These are phyloP conservation scores for Odocoileus hemionus DNA, from an alignment of 2,113 vertebrate genomes.

Conservation along the genomic window DNA sequence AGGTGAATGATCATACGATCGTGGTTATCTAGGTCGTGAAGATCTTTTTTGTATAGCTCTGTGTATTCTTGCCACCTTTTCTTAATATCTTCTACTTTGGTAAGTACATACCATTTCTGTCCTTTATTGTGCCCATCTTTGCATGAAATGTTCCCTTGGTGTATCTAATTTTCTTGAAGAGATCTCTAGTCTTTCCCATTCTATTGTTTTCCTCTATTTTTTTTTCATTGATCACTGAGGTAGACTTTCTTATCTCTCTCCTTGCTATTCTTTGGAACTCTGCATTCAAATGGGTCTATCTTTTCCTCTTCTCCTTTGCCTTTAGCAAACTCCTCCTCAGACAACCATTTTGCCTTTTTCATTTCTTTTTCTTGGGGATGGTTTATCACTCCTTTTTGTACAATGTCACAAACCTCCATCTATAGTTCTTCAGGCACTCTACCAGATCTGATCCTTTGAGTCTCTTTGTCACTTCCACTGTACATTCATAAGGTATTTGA, in stretches of 20 bases:
- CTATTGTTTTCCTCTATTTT: not conserved
- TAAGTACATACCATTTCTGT: not conserved
- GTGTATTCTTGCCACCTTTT: not conserved
- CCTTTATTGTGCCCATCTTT: not conserved
- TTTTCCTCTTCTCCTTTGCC: not conserved
- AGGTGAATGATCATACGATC: not conserved
- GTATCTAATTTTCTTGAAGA: not conserved
- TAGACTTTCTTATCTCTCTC: not conserved
- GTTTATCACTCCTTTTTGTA: not conserved
- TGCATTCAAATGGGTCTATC: not conserved
- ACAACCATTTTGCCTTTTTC: not conserved
- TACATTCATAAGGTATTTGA: not conserved
- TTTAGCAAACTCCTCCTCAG: not conserved
- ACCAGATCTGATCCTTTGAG: not conserved
- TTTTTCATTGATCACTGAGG: not conserved
- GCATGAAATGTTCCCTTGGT: not conserved
- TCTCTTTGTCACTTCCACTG: not conserved
- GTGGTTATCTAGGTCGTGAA: not conserved
- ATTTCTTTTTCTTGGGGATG: not conserved
- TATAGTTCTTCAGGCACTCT: not conserved
- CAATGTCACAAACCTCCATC: not conserved
- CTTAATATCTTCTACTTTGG: not conserved
- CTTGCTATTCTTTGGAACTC: not conserved
- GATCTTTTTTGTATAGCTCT: not conserved
- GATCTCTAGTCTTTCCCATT: not conserved